Base-by-base conservation (phyloP, 2,888 invertebrate genomes). In the Eilema sororculum region DNA sequence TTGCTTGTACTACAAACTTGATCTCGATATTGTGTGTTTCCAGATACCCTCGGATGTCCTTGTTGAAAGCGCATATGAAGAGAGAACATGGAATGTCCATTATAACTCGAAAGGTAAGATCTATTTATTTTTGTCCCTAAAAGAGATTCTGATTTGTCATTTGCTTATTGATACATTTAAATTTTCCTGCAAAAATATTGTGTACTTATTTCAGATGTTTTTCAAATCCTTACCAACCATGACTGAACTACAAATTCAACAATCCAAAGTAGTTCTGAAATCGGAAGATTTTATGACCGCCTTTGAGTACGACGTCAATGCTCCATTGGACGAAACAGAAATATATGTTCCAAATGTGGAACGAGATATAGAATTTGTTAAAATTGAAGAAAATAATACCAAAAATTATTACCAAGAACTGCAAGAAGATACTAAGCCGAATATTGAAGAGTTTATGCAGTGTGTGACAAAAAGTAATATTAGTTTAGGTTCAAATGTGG, bases 21-120 rank as follows among this genome's bases (percentile, higher is more conserved):
- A 28, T 13, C 3, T 24, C 2, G 9, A 37, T 33, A 22, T n/a
- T 22, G 22, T 25, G 4, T 24, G 22, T 10, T 79, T 80, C 4
- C 87, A 94, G 94, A 58, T 94, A 89, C 72, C 87, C 88, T 0
- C 84, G 93, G 2, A 90, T 93, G 90, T 89, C 90, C 0, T 63
- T 91, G 12, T 87, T 95, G 2, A 92, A 90, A 73, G 83, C 83
- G 0, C 94, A 95, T 73, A 92, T 93, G 93, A 88, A 86, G 74
- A 87, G 83, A 28, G 86, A 72, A 3, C 94, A 95, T 66, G 93
- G 92, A 9, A 81, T 94, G 84, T 77, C 86, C 0, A 82, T 94
- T 61, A 91, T 95, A 78, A 92, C 94, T 0, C 86, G 92, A 4
- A 91, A 87, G 83, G 94, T 93, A 75, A 78, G 58, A 6, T 25